These are phyloP conservation scores for Lota lota DNA, from an alignment of 2,113 vertebrate genomes.

Conservation along the genomic window DNA sequence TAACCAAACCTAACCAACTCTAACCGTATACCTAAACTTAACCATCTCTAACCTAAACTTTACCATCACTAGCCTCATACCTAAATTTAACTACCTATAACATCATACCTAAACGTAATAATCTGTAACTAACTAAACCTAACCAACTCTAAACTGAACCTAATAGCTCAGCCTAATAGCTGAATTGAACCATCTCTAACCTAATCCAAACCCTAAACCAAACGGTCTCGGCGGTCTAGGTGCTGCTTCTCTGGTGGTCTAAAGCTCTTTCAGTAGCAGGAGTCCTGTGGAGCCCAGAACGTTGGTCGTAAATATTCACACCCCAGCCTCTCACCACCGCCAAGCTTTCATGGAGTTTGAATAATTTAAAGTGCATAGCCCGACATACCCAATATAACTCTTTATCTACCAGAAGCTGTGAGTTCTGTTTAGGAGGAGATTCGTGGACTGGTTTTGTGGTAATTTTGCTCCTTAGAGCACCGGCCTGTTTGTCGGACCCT, in stretches of 20 bases:
- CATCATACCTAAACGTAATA: too few species aligned
- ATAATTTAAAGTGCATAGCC: conserved; percentile 63
- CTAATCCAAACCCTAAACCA: conserved; percentile 6
- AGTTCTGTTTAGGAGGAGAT: conserved; percentile 50
- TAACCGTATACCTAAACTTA: too few species aligned
- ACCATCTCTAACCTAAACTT: too few species aligned
- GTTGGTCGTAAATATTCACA: conserved; percentile 45
- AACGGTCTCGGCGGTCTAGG: conserved; percentile 7
- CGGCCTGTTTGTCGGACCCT: conserved; percentile 21
- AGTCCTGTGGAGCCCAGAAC: conserved; percentile 39
- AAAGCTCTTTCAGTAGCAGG: conserved; percentile 11
- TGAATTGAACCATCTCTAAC: neutral
- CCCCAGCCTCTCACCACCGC: conserved; percentile 19
- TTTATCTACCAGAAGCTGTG: conserved; percentile 52
- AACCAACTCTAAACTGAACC: neutral
- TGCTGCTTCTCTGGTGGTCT: conserved; percentile 16
- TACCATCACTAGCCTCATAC: too few species aligned
- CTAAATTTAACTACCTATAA: too few species aligned
- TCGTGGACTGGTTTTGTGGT: conserved; percentile 49
- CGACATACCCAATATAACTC: conserved; percentile 22
- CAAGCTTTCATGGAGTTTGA: conserved; percentile 40
- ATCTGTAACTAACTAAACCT: too few species aligned
- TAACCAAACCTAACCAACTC: too few species aligned
- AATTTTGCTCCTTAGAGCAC: conserved; percentile 45
- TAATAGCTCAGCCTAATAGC: neutral